These are phyloP conservation scores for Drosophila orosa DNA, from an alignment of 1,140 invertebrate species.

Conservation along the genomic window DNA sequence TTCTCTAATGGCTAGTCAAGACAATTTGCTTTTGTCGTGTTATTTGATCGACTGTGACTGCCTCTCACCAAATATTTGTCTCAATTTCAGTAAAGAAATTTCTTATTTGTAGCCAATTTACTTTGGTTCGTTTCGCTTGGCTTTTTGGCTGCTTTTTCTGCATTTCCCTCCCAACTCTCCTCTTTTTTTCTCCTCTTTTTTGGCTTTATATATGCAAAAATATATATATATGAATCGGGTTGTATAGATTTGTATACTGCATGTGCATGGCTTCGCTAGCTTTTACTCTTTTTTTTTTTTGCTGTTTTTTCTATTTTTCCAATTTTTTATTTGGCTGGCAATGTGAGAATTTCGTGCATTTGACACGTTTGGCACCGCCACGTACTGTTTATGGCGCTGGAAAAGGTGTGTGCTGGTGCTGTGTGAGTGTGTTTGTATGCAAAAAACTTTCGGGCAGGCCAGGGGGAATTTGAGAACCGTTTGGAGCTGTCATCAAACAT, in stretches of 20 bases:
- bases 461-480: slow-evolving; percentile 7
- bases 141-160: slow-evolving; percentile 24
- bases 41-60: slow-evolving; percentile 4
- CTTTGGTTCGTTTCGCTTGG: slow-evolving; percentile 37
- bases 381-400: slow-evolving; percentile 47
- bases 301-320: background rate
- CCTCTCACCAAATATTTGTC: slow-evolving; percentile 18
- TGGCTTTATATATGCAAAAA: background rate
- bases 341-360: slow-evolving; percentile 65
- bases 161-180: background rate
- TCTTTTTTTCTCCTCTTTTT: slow-evolving; percentile 3
- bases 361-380: slow-evolving; percentile 65
- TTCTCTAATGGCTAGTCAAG: background rate
- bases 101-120: slow-evolving; percentile 37
- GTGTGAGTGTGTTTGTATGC: slow-evolving; percentile 9
- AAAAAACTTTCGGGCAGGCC: slow-evolving; percentile 30
- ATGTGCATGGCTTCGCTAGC: slow-evolving; percentile 19
- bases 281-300: background rate
- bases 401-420: slow-evolving; percentile 29
- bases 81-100: slow-evolving; percentile 21
- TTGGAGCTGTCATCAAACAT: slow-evolving; percentile 61
- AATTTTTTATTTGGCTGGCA: slow-evolving; percentile 31
- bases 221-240: slow-evolving; percentile 24
- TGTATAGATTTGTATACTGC: slow-evolving; percentile 29
- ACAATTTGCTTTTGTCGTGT: background rate